Conservation (phyloP, 2,888 invertebrate species). For the Geophilus truncorum region DNA sequence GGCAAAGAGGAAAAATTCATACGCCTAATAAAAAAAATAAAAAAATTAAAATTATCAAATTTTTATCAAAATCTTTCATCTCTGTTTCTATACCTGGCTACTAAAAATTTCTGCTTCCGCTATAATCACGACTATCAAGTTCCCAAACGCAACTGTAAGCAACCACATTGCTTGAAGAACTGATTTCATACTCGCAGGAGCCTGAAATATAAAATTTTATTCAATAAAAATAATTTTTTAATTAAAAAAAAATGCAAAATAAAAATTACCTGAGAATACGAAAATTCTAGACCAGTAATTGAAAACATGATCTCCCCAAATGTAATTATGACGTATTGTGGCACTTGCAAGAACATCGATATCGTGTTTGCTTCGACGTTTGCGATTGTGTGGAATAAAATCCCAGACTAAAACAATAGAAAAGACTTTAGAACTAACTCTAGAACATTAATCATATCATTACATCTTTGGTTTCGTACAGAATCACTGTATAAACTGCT, state of each 20-base stretch:
- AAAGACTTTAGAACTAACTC: not conserved
- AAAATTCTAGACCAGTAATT: constrained; percentile 90
- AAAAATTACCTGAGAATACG: constrained; percentile 83
- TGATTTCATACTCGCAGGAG: constrained; percentile 89
- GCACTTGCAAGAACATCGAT: constrained; percentile 78
- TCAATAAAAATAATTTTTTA: constrained; percentile 1
- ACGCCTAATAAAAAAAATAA: constrained; percentile 59
- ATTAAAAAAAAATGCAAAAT: no score
- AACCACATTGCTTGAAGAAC: constrained; percentile 88
- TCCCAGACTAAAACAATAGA: not conserved
- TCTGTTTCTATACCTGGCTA: constrained; percentile 58
- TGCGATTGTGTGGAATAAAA: not conserved
- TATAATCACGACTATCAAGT: constrained; percentile 83
- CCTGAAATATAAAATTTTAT: constrained; percentile 46
- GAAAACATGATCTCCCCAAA: constrained; percentile 94
- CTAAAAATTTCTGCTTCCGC: constrained; percentile 72
- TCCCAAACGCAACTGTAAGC: constrained; percentile 87
- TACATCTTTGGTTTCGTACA: not conserved
- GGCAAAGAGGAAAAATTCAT: constrained; percentile 82
- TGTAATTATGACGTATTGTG: constrained; percentile 89
- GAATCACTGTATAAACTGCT: not conserved
- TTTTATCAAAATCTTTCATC: not conserved
- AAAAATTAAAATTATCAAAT: not conserved
- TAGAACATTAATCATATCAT: not conserved
- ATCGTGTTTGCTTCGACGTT: constrained; percentile 60